Base-by-base conservation (phyloP, 2,113 vertebrate species). In the Morphnarchus princeps region DNA sequence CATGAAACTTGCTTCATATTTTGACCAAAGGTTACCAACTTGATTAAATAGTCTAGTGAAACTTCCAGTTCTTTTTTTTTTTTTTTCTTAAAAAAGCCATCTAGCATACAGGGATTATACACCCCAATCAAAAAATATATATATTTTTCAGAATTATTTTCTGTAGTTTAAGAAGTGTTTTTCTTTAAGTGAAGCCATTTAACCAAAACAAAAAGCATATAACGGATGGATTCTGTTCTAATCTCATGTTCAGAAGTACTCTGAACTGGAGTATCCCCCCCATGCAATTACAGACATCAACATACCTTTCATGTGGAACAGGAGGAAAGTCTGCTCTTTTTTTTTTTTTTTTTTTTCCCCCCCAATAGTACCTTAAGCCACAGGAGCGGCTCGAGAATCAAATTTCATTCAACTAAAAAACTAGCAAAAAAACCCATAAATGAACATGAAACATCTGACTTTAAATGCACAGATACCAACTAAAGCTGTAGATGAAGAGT, bases 401-500 rank as follows among this genome's bases (percentile, higher is more conserved):
- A 82, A 87, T 95, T 91, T 92, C 36, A 79, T 55, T 95, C 72
- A 71, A 78, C 79, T 92, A 78, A 90, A 91, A 94, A 83, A 94
- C 25, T 18, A 91, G 73, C 67, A 54, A 79, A 92, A 92, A 91
- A 55, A 11, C 0, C 54, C 83, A 85, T 55, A 91, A 93, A 97
- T 89, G 89, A 82, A 79, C 40, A 95, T 94, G 91, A 90, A 96
- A 95, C 32, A 57, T 57, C 85, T 93, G 94, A 96, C 80, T 96
- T 92, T 66, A 87, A 95, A 93, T 91, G 97, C 91, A 94, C 67
- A 91, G 91, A 93, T 81, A 95, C 71, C 38, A 91, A 91, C 95
- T 94, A 77, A 88, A 94, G 97, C 93, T 72, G 81, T 31, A 77
- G 76, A 74, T 96, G 97, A 96, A 94, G 92, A 92, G 95, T 82